A percentile compares a stretch with the other conserved stretches of the same genome.
phyloP scores from a whole-genome alignment of 1,140 invertebrate species.

The Cotesia typhae region DNA sequence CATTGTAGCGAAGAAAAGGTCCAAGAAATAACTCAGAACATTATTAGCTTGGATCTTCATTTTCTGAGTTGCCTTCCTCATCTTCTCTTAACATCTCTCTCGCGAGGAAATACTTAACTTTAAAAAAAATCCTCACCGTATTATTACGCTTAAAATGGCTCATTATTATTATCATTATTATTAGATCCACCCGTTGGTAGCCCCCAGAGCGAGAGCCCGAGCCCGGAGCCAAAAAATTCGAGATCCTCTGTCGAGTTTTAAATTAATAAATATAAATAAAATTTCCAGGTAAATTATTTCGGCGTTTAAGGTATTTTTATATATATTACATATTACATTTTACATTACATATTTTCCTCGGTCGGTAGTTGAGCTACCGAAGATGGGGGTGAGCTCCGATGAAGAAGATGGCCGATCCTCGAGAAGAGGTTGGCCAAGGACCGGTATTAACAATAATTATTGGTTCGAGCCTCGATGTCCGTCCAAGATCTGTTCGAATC shows the following conservation, averaged over 20 bases:
- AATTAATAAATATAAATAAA: no score
- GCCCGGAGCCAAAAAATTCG: no score
- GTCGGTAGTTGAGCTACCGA: conserved; percentile 35
- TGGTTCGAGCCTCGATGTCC: conserved; percentile 62
- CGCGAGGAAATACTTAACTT: conserved; percentile 24
- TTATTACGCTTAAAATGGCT: conserved; percentile 63
- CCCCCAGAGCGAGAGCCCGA: background rate
- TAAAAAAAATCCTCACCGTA: conserved; percentile 53
- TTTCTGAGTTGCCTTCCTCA: conserved; percentile 51
- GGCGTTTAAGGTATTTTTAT: no score
- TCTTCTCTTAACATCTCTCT: conserved; percentile 19
- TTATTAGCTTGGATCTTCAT: conserved; percentile 51
- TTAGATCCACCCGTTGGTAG: conserved; percentile 46
- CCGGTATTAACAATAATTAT: conserved; percentile 66
- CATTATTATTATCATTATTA: conserved; percentile 65
- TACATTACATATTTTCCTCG: no score
- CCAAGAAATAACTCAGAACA: conserved; percentile 28
- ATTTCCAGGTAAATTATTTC: no score
- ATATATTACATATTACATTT: no score
- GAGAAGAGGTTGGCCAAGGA: conserved; percentile 30
- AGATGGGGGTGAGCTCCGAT: conserved; percentile 29
- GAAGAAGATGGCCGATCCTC: conserved; percentile 30
- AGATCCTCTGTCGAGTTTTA: no score
- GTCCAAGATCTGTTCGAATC: conserved; percentile 64
- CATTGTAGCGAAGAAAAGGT: no score